Evolutionary conservation across 2,888 invertebrate genomes (phyloP).

Genomic region (Schizaphis graminum): DNA sequence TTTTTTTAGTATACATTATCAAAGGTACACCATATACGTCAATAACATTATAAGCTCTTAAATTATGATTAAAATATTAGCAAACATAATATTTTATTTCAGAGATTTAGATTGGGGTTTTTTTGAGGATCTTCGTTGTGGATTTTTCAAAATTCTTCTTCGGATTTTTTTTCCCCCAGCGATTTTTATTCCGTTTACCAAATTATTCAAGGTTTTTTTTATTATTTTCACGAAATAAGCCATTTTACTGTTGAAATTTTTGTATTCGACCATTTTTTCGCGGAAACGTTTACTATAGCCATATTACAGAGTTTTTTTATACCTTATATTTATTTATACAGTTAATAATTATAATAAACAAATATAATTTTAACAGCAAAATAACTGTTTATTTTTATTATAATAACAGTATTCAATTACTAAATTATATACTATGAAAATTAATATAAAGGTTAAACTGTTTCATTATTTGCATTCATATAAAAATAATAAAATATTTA

Average conservation of each 20-base stretch:
- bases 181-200: no score
- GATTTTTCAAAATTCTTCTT: no score
- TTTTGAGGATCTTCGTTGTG: no score
- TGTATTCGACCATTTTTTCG: neutral
- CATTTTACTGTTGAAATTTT: neutral
- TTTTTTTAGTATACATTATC: no score
- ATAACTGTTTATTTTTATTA: neutral
- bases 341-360: neutral
- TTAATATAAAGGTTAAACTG: neutral
- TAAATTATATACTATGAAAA: neutral
- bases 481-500: neutral
- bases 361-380: neutral
- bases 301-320: neutral
- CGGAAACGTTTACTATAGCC: neutral
- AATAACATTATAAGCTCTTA: no score
- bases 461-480: neutral
- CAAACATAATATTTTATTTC: no score
- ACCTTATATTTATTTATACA: neutral
- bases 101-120: no score
- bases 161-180: no score
- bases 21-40: no score
- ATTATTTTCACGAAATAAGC: neutral
- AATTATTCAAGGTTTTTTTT: neutral
- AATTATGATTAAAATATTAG: no score
- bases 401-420: neutral